phyloP scores from a whole-genome alignment of 1,140 invertebrate genomes.

The Rhagoletis pomonella region DNA sequence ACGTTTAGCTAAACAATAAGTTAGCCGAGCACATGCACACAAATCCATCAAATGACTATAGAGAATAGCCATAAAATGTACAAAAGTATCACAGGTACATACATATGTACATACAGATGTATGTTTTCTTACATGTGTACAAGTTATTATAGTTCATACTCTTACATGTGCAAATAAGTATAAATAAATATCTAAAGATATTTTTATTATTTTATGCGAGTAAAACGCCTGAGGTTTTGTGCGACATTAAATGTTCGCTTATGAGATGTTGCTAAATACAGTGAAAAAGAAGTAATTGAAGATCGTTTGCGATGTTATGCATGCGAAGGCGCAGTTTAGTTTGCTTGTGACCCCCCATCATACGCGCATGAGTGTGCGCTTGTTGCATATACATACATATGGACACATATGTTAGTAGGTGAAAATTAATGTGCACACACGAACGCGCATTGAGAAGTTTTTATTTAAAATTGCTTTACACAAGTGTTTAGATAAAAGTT shows the following conservation, averaged over 20 bases:
- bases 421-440: no score
- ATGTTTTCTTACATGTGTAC: constrained; percentile 17
- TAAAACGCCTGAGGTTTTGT: background rate
- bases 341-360: background rate
- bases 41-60: background rate
- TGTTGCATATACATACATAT: no score
- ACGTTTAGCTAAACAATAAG: constrained; percentile 32
- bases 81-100: background rate
- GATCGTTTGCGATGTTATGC: constrained; percentile 4
- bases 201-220: background rate
- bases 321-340: background rate
- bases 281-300: constrained; percentile 5
- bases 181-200: background rate
- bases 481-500: no score
- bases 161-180: background rate
- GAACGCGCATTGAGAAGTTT: no score
- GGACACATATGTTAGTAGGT: no score
- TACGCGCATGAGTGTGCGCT: background rate
- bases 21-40: background rate
- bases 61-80: background rate
- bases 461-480: no score
- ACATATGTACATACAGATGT: background rate
- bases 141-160: constrained; percentile 5
- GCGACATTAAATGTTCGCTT: background rate
- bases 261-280: background rate